phyloP scores from a whole-genome alignment of 2,113 vertebrate species.

The Lichenostomus cassidix region DNA sequence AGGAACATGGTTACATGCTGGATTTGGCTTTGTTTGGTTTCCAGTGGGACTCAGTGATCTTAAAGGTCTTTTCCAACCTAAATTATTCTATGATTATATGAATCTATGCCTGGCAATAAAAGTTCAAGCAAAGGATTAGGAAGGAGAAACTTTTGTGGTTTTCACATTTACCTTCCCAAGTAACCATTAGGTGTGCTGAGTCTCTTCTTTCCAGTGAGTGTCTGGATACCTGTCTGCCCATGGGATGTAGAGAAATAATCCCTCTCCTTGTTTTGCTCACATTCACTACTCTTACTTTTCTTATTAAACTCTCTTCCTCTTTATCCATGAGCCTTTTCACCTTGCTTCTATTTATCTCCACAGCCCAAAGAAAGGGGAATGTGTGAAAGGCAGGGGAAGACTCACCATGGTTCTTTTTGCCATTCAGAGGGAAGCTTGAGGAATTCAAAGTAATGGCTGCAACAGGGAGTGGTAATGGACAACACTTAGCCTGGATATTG shows the following conservation, averaged over 20 bases:
- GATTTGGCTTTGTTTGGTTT: neutral
- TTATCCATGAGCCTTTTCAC: neutral
- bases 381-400: neutral
- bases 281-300: neutral
- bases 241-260: neutral
- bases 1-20: neutral
- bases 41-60: neutral
- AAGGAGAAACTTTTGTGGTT: neutral
- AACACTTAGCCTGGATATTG: neutral
- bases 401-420: neutral
- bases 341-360: neutral
- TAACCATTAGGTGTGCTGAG: fast-evolving
- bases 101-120: neutral
- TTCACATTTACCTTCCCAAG: neutral
- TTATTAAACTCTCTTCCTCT: neutral
- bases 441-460: neutral
- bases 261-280: fast-evolving
- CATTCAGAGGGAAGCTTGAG: neutral
- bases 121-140: neutral
- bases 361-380: neutral
- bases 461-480: neutral
- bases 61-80: neutral
- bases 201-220: neutral
- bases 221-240: neutral
- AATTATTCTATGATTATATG: neutral